These are phyloP conservation scores for Bucco capensis DNA, from an alignment of 2,113 vertebrate genomes.

Conservation along the genomic window DNA sequence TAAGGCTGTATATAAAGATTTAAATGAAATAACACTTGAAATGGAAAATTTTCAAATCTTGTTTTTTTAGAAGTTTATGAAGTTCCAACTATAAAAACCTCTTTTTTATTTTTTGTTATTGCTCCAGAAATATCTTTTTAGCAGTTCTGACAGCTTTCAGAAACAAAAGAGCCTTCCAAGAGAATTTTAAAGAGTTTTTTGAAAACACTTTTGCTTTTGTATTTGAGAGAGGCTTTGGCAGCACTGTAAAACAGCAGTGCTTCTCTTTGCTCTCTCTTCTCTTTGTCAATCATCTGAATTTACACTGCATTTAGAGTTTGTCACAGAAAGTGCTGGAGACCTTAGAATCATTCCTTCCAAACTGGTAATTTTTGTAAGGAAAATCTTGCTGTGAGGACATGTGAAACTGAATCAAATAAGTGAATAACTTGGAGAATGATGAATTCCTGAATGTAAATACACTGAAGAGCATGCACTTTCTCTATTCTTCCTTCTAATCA, in stretches of 20 bases:
- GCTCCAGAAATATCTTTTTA: slow-evolving; percentile 34
- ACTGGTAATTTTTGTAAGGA: not conserved
- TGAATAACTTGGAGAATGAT: not conserved
- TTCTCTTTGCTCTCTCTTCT: slow-evolving; percentile 2
- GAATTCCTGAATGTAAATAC: not conserved
- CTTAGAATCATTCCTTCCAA: slow-evolving; percentile 37
- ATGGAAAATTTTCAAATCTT: not conserved
- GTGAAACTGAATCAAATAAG: not conserved
- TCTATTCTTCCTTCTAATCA: not conserved
- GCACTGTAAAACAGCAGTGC: slow-evolving; percentile 14
- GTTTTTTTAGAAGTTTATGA: not conserved
- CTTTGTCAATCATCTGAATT: slow-evolving; percentile 56
- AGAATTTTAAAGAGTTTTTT: slow-evolving; percentile 37
- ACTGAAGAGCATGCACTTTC: not conserved
- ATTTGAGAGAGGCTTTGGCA: slow-evolving; percentile 50
- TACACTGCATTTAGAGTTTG: slow-evolving; percentile 42
- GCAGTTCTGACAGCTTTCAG: slow-evolving; percentile 53
- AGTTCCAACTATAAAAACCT: not conserved
- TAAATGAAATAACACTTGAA: not conserved
- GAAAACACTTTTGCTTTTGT: slow-evolving; percentile 46
- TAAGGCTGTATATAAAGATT: not conserved
- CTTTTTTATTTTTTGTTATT: not conserved
- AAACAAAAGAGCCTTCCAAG: slow-evolving; percentile 53
- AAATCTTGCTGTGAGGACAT: not conserved
- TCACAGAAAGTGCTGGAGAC: not conserved